Conservation (phyloP, 1,140 invertebrate genomes). For the Dreissena polymorpha region DNA sequence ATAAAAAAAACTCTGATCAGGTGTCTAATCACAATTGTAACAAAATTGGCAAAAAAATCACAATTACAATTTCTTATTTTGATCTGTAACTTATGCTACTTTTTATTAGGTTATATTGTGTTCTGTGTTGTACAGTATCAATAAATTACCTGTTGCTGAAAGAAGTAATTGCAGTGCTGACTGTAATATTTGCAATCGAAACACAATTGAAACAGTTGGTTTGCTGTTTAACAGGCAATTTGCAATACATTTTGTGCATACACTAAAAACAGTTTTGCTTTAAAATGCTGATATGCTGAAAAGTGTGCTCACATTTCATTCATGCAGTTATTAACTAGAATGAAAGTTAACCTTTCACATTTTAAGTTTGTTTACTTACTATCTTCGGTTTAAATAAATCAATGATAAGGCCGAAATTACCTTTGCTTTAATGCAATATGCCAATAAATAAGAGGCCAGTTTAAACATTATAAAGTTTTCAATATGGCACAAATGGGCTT, state of each 20-base stretch:
- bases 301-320: not conserved
- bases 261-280: not conserved
- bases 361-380: constrained; percentile 42
- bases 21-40: too few species aligned
- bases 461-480: constrained; percentile 33
- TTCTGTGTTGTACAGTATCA: too few species aligned
- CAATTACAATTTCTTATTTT: too few species aligned
- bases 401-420: constrained; percentile 47
- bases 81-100: too few species aligned
- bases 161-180: not conserved
- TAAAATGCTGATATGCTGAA: not conserved
- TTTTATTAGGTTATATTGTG: too few species aligned
- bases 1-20: too few species aligned
- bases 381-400: constrained; percentile 40
- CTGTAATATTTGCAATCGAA: not conserved
- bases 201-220: not conserved
- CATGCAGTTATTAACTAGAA: constrained; percentile 4
- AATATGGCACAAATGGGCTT: not conserved
- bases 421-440: constrained; percentile 26
- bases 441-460: constrained; percentile 34
- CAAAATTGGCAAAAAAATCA: too few species aligned
- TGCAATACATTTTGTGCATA: not conserved
- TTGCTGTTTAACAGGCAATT: not conserved
- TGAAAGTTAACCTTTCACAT: constrained; percentile 26
- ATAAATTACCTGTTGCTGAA: too few species aligned